These are phyloP conservation scores for Elysia crispata DNA, from an alignment of 2,888 invertebrate species.

Conservation along the genomic window DNA sequence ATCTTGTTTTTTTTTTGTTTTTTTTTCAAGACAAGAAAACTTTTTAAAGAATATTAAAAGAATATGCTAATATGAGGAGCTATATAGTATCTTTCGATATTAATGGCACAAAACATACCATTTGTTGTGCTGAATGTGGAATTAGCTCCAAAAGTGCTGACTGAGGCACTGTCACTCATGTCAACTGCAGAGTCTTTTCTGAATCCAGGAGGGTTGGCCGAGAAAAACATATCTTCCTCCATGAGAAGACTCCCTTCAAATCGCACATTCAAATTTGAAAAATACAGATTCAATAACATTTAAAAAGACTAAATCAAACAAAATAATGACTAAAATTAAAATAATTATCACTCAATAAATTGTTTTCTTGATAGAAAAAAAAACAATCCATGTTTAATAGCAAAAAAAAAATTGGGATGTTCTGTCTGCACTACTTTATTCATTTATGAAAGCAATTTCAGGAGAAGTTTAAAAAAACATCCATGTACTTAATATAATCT, in stretches of 20 bases:
- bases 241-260: slow-evolving; percentile 41
- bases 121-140: slow-evolving; percentile 36
- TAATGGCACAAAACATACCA: slow-evolving; percentile 24
- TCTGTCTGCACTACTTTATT: no score
- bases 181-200: slow-evolving; percentile 38
- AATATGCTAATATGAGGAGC: neutral
- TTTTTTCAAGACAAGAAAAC: neutral
- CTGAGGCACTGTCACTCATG: slow-evolving; percentile 44
- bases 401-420: no score
- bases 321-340: no score
- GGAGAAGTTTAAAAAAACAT: no score
- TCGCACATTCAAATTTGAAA: neutral
- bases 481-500: no score
- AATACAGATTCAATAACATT: no score
- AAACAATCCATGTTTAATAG: no score
- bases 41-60: neutral
- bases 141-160: slow-evolving; percentile 38
- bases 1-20: neutral
- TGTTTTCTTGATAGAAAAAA: no score
- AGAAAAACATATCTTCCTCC: slow-evolving; percentile 48
- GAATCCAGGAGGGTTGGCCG: slow-evolving; percentile 30
- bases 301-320: no score
- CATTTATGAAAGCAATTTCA: no score
- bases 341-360: no score
- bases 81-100: neutral